Evolutionary conservation across 2,797 vertebrate genomes (phyloP).

Genomic region (Holocentrus rufus): DNA sequence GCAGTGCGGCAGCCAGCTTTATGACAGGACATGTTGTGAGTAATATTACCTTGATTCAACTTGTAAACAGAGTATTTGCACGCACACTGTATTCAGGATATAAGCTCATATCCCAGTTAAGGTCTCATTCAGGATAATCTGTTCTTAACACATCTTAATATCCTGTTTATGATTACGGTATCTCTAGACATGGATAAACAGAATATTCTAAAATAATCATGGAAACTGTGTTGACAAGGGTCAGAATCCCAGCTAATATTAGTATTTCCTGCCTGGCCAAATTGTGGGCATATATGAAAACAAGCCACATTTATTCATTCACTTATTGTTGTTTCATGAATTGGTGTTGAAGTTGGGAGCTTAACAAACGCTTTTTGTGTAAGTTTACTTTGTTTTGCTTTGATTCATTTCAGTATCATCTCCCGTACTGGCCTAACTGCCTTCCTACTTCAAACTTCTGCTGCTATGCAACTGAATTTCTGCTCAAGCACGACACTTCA

Average conservation of each 20-base stretch:
- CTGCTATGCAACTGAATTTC: neutral
- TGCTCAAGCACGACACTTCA: too few species aligned
- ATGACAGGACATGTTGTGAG: neutral
- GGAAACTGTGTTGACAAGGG: neutral
- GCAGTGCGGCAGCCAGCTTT: too few species aligned
- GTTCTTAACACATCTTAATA: neutral
- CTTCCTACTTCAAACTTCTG: too few species aligned
- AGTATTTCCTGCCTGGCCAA: too few species aligned
- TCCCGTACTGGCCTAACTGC: too few species aligned
- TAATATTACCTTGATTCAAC: neutral
- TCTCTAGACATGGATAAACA: neutral
- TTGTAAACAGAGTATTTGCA: neutral
- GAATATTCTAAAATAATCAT: neutral
- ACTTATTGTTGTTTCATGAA: too few species aligned
- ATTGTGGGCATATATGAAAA: neutral
- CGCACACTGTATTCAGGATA: neutral
- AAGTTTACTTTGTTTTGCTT: too few species aligned
- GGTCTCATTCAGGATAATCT: neutral
- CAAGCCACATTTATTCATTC: too few species aligned
- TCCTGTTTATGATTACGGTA: neutral
- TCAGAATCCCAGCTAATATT: too few species aligned
- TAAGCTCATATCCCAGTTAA: neutral
- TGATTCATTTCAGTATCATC: too few species aligned
- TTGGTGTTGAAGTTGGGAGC: too few species aligned
- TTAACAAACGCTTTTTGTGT: too few species aligned